A percentile compares a stretch with the other conserved stretches of the same genome.
These are phyloP conservation scores for Drosophila glabriapex DNA, from an alignment of 2,888 invertebrate genomes.

Conservation along the genomic window DNA sequence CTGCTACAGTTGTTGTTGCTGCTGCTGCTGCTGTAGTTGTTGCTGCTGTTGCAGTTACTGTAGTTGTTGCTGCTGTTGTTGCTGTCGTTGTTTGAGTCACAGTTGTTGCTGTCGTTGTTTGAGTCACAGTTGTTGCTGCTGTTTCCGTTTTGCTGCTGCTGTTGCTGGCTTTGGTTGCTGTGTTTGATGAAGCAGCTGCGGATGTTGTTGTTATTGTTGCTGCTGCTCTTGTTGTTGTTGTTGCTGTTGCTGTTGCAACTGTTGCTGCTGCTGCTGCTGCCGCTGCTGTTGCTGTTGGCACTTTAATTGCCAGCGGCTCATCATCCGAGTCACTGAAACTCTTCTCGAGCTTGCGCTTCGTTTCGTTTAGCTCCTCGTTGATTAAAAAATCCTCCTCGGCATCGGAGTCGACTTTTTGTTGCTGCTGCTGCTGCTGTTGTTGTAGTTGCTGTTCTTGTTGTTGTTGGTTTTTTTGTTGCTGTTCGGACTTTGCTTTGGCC, in stretches of 20 bases:
- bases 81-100: background rate
- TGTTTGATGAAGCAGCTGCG: slow-evolving; percentile 3
- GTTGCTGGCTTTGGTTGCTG: slow-evolving; percentile 9
- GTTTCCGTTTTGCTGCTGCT: slow-evolving; percentile 5
- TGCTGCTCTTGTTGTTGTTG: background rate
- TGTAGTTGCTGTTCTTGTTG: slow-evolving; percentile 31
- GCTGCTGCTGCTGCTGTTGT: slow-evolving; percentile 33
- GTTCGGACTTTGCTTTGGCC: slow-evolving; percentile 74
- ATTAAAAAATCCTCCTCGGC: slow-evolving; percentile 84
- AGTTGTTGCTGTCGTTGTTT: background rate
- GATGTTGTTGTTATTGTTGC: slow-evolving; percentile 46
- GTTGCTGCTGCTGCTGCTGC: slow-evolving; percentile 11
- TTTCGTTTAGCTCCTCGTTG: slow-evolving; percentile 83
- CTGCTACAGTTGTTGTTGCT: slow-evolving; percentile 3
- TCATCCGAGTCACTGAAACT: slow-evolving; percentile 89
- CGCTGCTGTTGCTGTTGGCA: slow-evolving; percentile 72
- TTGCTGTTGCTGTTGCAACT: slow-evolving; percentile 1
- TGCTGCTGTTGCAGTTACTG: slow-evolving; percentile 34
- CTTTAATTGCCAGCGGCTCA: slow-evolving; percentile 88
- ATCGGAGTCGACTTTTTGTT: slow-evolving; percentile 69
- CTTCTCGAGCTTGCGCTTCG: slow-evolving; percentile 84
- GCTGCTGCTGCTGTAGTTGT: slow-evolving; percentile 9
- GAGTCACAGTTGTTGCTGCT: slow-evolving; percentile 4
- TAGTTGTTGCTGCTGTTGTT: slow-evolving; percentile 3
- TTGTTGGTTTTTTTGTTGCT: slow-evolving; percentile 40